phyloP scores from a whole-genome alignment of 1,140 invertebrate genomes.

The Cydia fagiglandana region DNA sequence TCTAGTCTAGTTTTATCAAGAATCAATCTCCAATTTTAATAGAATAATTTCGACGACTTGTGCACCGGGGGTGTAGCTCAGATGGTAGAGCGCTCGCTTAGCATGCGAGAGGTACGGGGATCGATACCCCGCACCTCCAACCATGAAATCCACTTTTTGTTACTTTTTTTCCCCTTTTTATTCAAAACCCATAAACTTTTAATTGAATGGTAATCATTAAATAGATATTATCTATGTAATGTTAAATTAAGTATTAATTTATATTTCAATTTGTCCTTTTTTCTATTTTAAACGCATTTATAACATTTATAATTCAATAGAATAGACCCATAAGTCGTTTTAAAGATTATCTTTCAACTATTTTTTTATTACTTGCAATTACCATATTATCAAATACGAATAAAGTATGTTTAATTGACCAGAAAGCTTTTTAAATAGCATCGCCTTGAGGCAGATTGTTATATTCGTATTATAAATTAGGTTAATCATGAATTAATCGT shows the following conservation, averaged over 20 bases:
- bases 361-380: not conserved
- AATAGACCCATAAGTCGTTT: not conserved
- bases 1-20: not conserved
- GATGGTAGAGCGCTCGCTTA: constrained; percentile 32
- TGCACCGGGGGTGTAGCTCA: constrained; percentile 17
- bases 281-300: too few species aligned
- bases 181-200: not conserved
- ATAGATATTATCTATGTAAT: too few species aligned
- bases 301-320: too few species aligned
- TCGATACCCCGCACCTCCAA: constrained; percentile 31
- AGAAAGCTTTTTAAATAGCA: not conserved
- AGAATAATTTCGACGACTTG: not conserved
- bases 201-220: not conserved
- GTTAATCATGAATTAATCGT: constrained; percentile 19
- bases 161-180: not conserved
- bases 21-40: not conserved
- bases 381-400: not conserved
- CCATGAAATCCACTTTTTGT: not conserved
- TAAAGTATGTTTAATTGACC: constrained; percentile 1
- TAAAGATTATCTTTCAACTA: not conserved
- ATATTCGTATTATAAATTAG: constrained; percentile 16
- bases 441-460: constrained; percentile 15
- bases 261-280: too few species aligned
- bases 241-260: not conserved
- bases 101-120: constrained; percentile 31